Evolutionary conservation across 1,140 invertebrate genomes (phyloP).

Genomic region (Euura lappo): DNA sequence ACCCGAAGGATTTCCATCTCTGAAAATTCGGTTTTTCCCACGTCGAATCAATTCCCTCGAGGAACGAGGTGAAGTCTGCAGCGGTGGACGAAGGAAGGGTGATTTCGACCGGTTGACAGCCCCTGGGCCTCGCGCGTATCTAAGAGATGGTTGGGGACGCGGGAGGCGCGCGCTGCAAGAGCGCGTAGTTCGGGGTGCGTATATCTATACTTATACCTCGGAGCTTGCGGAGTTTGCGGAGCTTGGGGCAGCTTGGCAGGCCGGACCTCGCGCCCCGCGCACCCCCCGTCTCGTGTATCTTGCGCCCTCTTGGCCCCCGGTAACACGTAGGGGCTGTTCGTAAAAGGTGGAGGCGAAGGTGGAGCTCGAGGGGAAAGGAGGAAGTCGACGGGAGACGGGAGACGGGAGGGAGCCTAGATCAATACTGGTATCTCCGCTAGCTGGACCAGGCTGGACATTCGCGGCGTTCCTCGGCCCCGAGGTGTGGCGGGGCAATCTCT

Average conservation of each 20-base stretch:
- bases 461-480: background rate
- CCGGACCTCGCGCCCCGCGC: conserved; percentile 42
- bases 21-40: background rate
- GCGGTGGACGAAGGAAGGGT: background rate
- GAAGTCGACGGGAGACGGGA: conserved; percentile 35
- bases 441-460: conserved; percentile 60
- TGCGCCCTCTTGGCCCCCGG: conserved; percentile 38
- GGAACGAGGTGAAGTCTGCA: too few relatives aligned
- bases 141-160: conserved; percentile 19
- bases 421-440: conserved; percentile 60
- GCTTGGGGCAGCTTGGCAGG: conserved; percentile 44
- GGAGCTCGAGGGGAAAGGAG: conserved; percentile 7
- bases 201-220: conserved; percentile 8
- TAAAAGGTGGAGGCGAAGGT: conserved; percentile 21
- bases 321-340: conserved; percentile 51
- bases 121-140: background rate
- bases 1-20: too few relatives aligned
- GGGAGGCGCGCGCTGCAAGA: conserved; percentile 35
- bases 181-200: conserved; percentile 43
- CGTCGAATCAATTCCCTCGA: background rate
- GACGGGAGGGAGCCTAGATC: conserved; percentile 56
- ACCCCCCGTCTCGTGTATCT: background rate
- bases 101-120: background rate
- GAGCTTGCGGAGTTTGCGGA: background rate
- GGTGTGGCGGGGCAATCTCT: conserved; percentile 4